Percentiles rank a stretch among this genome's conserved stretches.
Conservation (phyloP, 2,888 invertebrate genomes). For the Zaprionus lineosus region DNA sequence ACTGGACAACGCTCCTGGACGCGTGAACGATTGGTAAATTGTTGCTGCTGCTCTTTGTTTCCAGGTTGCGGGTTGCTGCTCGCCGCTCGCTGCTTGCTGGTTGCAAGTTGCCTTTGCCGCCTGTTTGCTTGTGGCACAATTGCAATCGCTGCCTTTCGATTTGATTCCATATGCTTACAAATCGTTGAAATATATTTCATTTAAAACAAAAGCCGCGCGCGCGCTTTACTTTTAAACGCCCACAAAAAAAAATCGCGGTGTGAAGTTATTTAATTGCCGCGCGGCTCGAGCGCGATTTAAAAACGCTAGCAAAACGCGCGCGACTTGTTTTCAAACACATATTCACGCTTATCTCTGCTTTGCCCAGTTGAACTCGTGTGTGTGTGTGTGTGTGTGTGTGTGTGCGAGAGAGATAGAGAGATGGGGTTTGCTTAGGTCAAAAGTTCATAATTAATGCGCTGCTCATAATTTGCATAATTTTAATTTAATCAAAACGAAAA, state of each 20-base stretch:
- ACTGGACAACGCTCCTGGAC: conserved; percentile 68
- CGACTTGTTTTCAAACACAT: too few species aligned
- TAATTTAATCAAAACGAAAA: conserved; percentile 74
- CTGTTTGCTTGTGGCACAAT: conserved; percentile 60
- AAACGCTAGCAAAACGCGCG: conserved; percentile 33
- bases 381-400: not conserved
- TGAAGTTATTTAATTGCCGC: conserved; percentile 81
- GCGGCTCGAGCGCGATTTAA: conserved; percentile 42
- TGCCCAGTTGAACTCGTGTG: too few species aligned
- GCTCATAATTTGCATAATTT: conserved; percentile 77
- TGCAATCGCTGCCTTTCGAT: conserved; percentile 63
- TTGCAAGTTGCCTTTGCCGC: conserved; percentile 37
- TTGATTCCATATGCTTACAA: conserved; percentile 59
- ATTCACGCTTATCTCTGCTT: not conserved
- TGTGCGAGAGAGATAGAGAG: not conserved
- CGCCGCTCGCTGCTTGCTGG: conserved; percentile 37
- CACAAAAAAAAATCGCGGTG: conserved; percentile 64
- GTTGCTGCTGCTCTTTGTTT: conserved; percentile 51
- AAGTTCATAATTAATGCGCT: conserved; percentile 73
- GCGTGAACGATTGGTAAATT: conserved; percentile 79
- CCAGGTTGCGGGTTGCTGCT: conserved; percentile 21
- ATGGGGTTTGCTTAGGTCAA: conserved; percentile 29
- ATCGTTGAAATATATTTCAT: conserved; percentile 75
- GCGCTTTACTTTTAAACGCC: conserved; percentile 72
- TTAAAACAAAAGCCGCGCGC: conserved; percentile 67